phyloP scores from a whole-genome alignment of 2,797 vertebrate genomes.

The Hypotaenidia okinawae region DNA sequence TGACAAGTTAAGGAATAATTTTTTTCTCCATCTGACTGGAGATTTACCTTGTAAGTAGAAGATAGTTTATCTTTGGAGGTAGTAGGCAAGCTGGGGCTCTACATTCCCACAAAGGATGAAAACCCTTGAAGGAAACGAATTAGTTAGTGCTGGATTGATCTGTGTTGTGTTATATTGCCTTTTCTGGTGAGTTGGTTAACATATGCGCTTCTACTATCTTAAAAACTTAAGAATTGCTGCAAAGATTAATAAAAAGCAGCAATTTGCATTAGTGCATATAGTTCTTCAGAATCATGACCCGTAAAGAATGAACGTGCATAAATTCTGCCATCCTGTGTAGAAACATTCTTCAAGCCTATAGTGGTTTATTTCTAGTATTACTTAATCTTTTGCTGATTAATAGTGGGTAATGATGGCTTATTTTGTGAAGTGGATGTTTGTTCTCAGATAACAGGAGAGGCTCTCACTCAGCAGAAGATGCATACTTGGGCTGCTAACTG shows the following conservation, averaged over 20 bases:
- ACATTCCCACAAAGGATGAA: not conserved
- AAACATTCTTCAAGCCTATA: not conserved
- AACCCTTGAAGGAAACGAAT: not conserved
- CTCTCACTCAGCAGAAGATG: not conserved
- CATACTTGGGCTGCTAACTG: not conserved
- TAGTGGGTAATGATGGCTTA: not conserved
- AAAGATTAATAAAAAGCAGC: not conserved
- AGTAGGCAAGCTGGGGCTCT: not conserved
- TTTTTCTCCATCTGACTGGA: not conserved
- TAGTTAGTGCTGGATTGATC: not conserved
- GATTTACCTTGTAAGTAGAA: not conserved
- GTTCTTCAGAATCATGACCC: not conserved
- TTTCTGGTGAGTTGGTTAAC: not conserved
- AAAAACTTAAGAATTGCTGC: not conserved
- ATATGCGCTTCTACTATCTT: not conserved
- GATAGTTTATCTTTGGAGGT: not conserved
- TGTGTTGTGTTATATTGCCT: not conserved
- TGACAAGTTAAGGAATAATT: not conserved
- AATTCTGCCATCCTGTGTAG: not conserved
- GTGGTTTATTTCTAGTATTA: not conserved
- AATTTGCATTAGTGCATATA: not conserved
- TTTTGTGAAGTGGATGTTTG: not conserved
- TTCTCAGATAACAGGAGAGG: not conserved
- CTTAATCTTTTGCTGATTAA: not conserved
- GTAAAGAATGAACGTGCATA: fast-evolving